Evolutionary conservation across 2,113 vertebrate species (phyloP).

Genomic region (Tyrannus savana): DNA sequence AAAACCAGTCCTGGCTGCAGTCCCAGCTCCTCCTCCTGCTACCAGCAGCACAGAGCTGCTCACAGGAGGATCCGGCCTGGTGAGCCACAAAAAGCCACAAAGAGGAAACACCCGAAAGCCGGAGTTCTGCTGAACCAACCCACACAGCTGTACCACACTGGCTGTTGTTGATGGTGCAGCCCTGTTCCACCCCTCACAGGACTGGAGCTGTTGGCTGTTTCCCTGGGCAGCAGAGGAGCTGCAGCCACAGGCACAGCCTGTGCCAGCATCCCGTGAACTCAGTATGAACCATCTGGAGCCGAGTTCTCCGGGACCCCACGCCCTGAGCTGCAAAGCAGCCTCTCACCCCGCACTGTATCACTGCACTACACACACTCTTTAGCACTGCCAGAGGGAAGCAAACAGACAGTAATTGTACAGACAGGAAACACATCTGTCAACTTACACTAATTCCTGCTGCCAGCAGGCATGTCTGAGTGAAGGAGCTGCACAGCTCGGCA

Average conservation of each 20-base stretch:
- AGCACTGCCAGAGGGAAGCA: conserved; percentile 64
- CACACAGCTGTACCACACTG: too few relatives aligned
- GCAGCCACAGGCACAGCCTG: not conserved
- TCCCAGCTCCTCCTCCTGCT: not conserved
- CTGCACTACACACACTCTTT: conserved; percentile 3
- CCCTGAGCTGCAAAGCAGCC: conserved; percentile 51
- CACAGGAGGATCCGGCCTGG: not conserved
- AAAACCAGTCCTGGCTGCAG: not conserved
- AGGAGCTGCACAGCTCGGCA: not conserved
- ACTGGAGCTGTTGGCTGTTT: not conserved
- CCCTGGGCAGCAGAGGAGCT: not conserved
- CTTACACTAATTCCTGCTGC: conserved; percentile 56
- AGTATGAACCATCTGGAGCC: conserved; percentile 22
- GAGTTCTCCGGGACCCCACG: conserved; percentile 22
- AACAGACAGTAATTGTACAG: conserved; percentile 60
- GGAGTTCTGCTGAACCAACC: not conserved
- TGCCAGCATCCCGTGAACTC: not conserved
- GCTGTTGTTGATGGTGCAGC: rapidly evolving
- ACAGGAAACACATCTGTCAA: conserved; percentile 66
- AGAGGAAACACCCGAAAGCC: not conserved
- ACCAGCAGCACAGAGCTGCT: not conserved
- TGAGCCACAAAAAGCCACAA: not conserved
- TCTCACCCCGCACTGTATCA: conserved; percentile 42
- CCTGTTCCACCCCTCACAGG: rapidly evolving
- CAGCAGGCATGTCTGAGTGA: conserved; percentile 46